Conservation (phyloP, 2,797 vertebrate species). For the Bryconaethiops microstoma region DNA sequence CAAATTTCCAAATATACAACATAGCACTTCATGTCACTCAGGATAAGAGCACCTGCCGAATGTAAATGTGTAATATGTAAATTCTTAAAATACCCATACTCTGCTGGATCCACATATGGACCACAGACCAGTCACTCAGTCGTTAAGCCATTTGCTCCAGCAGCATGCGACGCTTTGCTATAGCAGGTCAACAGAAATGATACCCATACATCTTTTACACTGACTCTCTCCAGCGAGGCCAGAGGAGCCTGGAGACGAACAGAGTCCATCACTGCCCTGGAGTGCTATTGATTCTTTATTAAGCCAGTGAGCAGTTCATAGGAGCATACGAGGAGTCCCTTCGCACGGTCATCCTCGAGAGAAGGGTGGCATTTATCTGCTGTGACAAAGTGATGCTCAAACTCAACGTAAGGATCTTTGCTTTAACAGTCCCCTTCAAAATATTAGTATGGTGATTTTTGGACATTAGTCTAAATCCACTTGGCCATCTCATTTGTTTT, state of each 20-base stretch:
- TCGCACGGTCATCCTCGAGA: slow-evolving; percentile 61
- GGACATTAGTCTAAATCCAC: not conserved
- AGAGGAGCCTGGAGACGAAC: slow-evolving; percentile 42
- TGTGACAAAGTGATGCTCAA: slow-evolving; percentile 70
- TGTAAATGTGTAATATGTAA: not conserved
- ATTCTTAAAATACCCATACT: slow-evolving; percentile 1
- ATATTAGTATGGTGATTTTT: slow-evolving; percentile 12
- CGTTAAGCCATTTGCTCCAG: slow-evolving; percentile 55
- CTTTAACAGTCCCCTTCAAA: slow-evolving; percentile 7
- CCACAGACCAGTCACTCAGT: slow-evolving; percentile 20
- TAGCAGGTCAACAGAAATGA: slow-evolving; percentile 65
- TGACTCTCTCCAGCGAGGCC: slow-evolving; percentile 32
- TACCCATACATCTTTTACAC: slow-evolving; percentile 50
- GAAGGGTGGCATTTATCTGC: slow-evolving; percentile 73
- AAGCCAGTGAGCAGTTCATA: slow-evolving; percentile 73
- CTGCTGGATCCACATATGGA: not conserved
- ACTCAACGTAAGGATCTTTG: slow-evolving; percentile 45
- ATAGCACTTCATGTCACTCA: not conserved
- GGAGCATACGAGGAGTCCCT: slow-evolving; percentile 51
- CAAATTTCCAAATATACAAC: not conserved
- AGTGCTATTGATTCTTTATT: slow-evolving; percentile 87
- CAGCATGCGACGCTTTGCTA: slow-evolving; percentile 35
- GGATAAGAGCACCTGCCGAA: not conserved
- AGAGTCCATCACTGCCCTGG: slow-evolving; percentile 59
- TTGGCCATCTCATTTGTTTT: not conserved